Evolutionary conservation across 2,888 invertebrate genomes (phyloP).

Genomic region (Cancer borealis): DNA sequence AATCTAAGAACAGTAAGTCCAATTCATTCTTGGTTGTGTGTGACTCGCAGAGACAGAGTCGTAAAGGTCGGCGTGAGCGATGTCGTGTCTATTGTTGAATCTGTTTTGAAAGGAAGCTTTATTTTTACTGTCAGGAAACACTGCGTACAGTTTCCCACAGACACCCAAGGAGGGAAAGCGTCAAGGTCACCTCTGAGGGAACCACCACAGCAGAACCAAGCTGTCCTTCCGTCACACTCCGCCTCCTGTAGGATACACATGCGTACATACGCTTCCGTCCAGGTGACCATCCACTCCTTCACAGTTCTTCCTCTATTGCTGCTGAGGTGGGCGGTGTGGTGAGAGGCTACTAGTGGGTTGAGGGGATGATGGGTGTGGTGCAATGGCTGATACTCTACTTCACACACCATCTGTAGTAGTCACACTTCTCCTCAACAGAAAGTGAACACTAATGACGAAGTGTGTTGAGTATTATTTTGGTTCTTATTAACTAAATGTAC

Average conservation of each 20-base stretch:
- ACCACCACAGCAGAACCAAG: background rate
- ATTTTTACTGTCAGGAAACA: background rate
- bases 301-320: background rate
- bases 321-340: background rate
- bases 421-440: background rate
- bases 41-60: background rate
- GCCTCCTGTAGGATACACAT: slow-evolving; percentile 8
- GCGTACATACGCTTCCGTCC: slow-evolving; percentile 7
- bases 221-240: slow-evolving; percentile 7
- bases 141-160: background rate
- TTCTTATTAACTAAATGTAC: background rate
- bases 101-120: background rate
- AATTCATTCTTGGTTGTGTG: background rate
- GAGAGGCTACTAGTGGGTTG: background rate
- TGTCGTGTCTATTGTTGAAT: background rate
- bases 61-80: background rate
- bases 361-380: background rate
- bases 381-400: background rate
- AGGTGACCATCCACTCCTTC: background rate
- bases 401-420: background rate
- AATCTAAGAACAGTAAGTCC: background rate
- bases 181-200: slow-evolving; percentile 9
- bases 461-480: background rate
- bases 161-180: background rate
- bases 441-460: background rate